Base-by-base conservation (phyloP, 2,888 invertebrate species). In the Meloe dianella region DNA sequence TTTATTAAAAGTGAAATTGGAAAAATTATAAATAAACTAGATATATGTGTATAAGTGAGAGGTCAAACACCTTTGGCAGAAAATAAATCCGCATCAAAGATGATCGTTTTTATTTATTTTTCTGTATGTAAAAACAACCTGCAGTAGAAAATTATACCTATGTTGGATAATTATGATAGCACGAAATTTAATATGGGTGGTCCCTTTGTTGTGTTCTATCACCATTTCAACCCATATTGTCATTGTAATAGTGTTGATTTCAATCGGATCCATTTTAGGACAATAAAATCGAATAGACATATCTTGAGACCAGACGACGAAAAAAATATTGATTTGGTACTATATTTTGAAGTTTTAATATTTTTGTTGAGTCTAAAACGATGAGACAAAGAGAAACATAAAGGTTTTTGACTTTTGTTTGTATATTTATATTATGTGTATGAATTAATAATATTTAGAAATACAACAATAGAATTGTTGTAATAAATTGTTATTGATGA, bases 401-500 rank as follows among this genome's bases (percentile, higher is more conserved):
- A 20, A 47, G 47, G 47, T 47, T 47, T 47, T 47, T 47, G 47
- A 47, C 47, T 47, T 47, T 12, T 14, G 8, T 20, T 20, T 41
- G n/a, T 47, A 47, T 47, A 47, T 47, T 47, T 22, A 41, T 41
- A 41, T 7, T 41, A 41, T 41, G 6, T 22, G 3, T 47, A 47
- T 47, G 47, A 47, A 47, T 47, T 8, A 47, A 47, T 7, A 20
- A 47, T 20, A 8, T 47, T 47, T 17, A 17, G 17, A 20, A 20
- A 47, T 47, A 20, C n/a, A 47, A 47, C 47, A 47, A 47, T 47
- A 20, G 47, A 47, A 47, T 47, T 47, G 20, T 47, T 17, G 8
- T 10, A 41, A 41, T 41, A 41, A 41, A 41, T 41, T n/a, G 38
- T 12, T 47, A 47, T 47, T 47, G 47, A 47, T 47, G 47, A 47